A percentile compares a stretch with the other conserved stretches of the same genome.
phyloP scores from a whole-genome alignment of 2,888 invertebrate species.

The Melieria omissa region DNA sequence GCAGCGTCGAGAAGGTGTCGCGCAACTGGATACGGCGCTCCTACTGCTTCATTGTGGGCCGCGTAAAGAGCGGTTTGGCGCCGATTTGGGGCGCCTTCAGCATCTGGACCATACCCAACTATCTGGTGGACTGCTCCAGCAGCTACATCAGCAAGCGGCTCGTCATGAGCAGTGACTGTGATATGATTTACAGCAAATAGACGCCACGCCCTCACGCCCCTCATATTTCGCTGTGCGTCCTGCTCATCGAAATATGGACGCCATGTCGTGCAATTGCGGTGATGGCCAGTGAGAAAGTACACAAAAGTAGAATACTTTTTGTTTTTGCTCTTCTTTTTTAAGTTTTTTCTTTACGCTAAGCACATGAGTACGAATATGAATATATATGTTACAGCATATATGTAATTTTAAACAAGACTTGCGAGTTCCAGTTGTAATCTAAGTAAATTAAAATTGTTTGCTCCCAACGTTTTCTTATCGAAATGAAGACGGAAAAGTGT shows the following conservation, averaged over 20 bases:
- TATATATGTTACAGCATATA: not conserved
- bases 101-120: conserved; percentile 59
- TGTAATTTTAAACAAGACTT: not conserved
- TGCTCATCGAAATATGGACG: too few relatives aligned
- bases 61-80: conserved; percentile 35
- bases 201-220: too few relatives aligned
- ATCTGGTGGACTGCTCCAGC: conserved; percentile 52
- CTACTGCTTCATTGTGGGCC: conserved; percentile 43
- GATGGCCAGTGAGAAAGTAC: too few relatives aligned
- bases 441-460: not conserved
- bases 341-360: not conserved
- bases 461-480: not conserved
- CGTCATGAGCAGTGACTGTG: conserved; percentile 57
- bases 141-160: conserved; percentile 55
- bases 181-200: conserved; percentile 57
- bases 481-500: not conserved
- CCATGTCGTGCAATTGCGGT: too few relatives aligned
- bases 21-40: conserved; percentile 48
- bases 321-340: not conserved
- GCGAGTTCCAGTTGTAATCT: not conserved
- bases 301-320: too few relatives aligned
- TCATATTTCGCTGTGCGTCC: too few relatives aligned
- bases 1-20: conserved; percentile 34
- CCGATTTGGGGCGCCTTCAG: conserved; percentile 48
- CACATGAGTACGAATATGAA: conserved; percentile 23